Evolutionary conservation across 1,140 invertebrate species (phyloP), one percentile per base, ranked within the genome.

Genomic region (Protaetia brevitarsis): DNA sequence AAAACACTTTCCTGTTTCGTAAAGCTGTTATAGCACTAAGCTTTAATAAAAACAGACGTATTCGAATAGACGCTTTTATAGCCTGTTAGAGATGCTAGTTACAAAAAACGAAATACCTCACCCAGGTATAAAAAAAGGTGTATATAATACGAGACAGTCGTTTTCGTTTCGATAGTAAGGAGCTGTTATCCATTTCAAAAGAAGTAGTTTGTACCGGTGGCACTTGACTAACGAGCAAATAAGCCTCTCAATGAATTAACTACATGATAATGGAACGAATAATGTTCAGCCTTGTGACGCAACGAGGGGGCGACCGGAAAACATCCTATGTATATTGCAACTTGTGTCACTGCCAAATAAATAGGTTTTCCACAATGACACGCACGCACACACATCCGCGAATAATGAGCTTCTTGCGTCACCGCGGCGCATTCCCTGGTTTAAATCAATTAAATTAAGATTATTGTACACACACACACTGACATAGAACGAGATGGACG

Each of bases 271-370:
- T 64, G 36, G 68, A 66, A 16, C 65, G 65, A 69, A 69, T 69
- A 69, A 64, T 29, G 65, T 30, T 65, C 64, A 71, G 66, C 66
- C 71, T 72, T 68, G 68, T 72, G 71, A 72, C 71, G 71, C 69
- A 70, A 67, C 67, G 69, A 72, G 68, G 71, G 71, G 71, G 71
- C 69, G 68, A 72, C 71, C 68, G 71, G 71, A 72, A 70, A 65
- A 45, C 41, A 23, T 19, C 13, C 56, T 64, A 51, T 56, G 61
- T 62, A 63, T 66, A 64, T 64, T 68, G 71, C 66, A 58, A 72
- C 66, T 68, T 70, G 68, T 69, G 67, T 72, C 71, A 72, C 67
- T 63, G 57, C 41, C 61, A 56, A 45, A 65, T 58, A 62, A 26
- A 45, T 45, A 45, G 13, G 41, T 45, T 45, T 45, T 45, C 41